Base-by-base conservation (phyloP, 2,888 invertebrate genomes). In the Netelia fuscicornis region DNA sequence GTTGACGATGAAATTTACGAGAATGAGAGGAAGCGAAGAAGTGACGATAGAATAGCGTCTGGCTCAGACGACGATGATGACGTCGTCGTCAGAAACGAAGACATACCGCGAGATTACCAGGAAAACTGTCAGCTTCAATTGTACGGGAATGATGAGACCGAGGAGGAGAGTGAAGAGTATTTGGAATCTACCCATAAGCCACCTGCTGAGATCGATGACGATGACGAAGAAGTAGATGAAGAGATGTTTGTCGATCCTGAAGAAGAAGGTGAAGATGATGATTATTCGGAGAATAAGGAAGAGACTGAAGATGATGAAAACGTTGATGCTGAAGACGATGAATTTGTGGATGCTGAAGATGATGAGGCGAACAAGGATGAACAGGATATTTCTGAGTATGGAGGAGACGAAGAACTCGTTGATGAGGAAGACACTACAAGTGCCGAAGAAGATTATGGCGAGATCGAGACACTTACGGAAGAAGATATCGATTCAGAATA, bases 61-160 rank as follows among this genome's bases (percentile, higher is more conserved):
- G 44, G 20, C 11, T 23, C 23, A 0, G 58, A 75, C 48, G 72
- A 74, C 25, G 76, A 83, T 1, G 56, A 82, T 23, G n/a, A 42
- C 9, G 37, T 37, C 1, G 25, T 48, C 25, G n/a, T 60, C 20
- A 42, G 67, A 11, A 64, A 72, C 25, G 67, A 83, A 54, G 83
- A 83, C 8, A 67, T 58, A 17, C 70, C 78, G n/a, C 80, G 56
- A 17, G 84, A 83, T 8, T 86, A 83, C 62, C 81, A 83, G 37
- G 83, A 85, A 25, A 86, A 86, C 25, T 83, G 83, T 58, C 65
- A 76, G 13, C 81, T 83, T 68, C 86, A 64, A 13, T 58, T 83
- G 44, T 74, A 79, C n/a, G 71, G 13, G 17, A 64, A 17, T 8
- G 70, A 70, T 6, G 54, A 58, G 56, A 70, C 42, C 20, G 42